phyloP scores from a whole-genome alignment of 2,888 invertebrate species.

The Ophion ventricosus region DNA sequence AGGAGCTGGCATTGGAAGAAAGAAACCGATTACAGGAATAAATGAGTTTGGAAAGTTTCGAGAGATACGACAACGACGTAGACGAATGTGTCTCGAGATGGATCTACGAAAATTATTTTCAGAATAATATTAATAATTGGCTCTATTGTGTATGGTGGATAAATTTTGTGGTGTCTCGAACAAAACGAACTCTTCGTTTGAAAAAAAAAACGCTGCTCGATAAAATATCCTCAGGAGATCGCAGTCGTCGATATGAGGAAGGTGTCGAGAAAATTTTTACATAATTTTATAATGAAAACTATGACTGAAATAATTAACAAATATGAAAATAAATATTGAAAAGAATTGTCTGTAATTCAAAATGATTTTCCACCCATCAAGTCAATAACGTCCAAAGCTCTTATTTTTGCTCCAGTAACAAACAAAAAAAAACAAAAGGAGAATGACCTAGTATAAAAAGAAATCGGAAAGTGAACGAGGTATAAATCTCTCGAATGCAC shows the following conservation, averaged over 20 bases:
- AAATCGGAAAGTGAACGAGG: constrained; percentile 31
- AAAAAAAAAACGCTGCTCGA: background rate
- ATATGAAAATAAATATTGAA: no score
- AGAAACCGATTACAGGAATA: constrained; percentile 43
- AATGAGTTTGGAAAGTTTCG: constrained; percentile 43
- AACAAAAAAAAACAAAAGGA: constrained; percentile 12
- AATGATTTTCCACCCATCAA: background rate
- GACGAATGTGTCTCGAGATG: constrained; percentile 17
- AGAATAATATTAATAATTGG: constrained; percentile 3
- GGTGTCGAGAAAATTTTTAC: no score
- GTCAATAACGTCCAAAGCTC: background rate
- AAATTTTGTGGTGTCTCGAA: background rate
- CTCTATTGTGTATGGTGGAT: background rate
- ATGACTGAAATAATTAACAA: no score
- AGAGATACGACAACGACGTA: background rate
- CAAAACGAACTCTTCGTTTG: background rate
- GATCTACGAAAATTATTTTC: background rate
- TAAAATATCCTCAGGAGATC: background rate
- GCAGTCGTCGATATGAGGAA: no score
- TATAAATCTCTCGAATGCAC: constrained; percentile 46
- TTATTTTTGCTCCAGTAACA: background rate
- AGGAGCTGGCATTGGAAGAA: background rate
- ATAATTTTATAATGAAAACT: no score
- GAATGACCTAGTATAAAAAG: constrained; percentile 17
- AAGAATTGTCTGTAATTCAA: no score